phyloP scores from a whole-genome alignment of 2,113 vertebrate species.

The Sapajus apella region DNA sequence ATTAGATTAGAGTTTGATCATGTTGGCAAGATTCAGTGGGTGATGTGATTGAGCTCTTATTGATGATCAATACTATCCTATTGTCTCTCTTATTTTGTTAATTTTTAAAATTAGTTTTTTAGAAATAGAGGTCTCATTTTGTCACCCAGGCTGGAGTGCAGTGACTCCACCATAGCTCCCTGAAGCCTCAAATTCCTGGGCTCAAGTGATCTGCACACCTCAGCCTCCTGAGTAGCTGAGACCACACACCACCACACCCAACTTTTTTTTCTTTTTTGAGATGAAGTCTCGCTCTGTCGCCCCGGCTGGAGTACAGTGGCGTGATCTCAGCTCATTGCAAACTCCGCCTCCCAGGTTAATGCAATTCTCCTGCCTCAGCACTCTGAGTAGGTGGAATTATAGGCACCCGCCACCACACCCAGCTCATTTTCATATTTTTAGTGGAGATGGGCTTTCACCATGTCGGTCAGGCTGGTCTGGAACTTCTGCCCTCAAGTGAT shows the following conservation, averaged over 20 bases:
- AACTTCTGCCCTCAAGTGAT: background rate
- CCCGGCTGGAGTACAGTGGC: background rate
- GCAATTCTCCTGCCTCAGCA: background rate
- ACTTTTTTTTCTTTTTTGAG: background rate
- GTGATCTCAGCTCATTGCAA: background rate
- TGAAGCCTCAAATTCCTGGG: background rate
- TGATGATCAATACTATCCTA: too few relatives aligned
- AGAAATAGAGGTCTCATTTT: too few relatives aligned
- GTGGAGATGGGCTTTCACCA: background rate
- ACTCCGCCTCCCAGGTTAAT: background rate
- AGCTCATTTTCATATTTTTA: background rate
- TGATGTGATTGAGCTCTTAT: background rate
- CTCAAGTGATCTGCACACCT: background rate
- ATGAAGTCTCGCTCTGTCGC: background rate
- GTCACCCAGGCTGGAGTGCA: too few relatives aligned
- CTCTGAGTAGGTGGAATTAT: too few relatives aligned
- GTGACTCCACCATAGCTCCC: too few relatives aligned
- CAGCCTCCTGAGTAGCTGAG: background rate
- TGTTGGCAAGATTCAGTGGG: too few relatives aligned
- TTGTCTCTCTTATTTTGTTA: too few relatives aligned
- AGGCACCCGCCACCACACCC: background rate
- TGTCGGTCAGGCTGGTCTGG: background rate
- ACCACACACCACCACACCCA: background rate
- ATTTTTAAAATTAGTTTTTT: too few relatives aligned
- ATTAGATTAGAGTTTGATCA: background rate